Evolutionary conservation across 2,113 vertebrate species (phyloP).

Genomic region (Leucopsar rothschildi): DNA sequence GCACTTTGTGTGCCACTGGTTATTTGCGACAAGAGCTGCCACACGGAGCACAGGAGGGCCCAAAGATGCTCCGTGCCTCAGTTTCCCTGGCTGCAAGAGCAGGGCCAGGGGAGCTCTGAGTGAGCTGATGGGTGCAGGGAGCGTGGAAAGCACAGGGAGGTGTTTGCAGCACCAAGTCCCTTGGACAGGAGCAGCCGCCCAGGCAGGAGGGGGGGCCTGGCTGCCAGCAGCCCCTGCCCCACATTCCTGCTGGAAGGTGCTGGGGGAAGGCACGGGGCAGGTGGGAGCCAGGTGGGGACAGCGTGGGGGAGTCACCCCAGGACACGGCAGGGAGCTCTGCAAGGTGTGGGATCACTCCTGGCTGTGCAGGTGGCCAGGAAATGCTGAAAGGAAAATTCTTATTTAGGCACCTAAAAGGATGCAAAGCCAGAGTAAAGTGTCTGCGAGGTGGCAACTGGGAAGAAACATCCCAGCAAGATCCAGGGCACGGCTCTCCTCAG

Average conservation of each 20-base stretch:
- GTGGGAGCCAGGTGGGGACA: neutral
- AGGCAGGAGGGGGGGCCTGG: neutral
- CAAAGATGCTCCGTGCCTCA: neutral
- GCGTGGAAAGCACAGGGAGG: neutral
- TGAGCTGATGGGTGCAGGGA: neutral
- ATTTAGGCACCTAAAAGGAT: neutral
- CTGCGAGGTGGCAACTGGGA: neutral
- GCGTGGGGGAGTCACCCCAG: neutral
- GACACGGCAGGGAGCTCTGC: neutral
- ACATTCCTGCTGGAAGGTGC: neutral
- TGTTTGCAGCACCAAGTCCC: neutral
- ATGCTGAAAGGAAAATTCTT: fast-evolving
- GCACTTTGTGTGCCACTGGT: neutral
- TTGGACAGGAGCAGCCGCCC: neutral
- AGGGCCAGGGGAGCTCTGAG: fast-evolving
- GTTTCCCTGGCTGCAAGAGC: neutral
- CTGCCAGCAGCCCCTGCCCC: constrained; percentile 7
- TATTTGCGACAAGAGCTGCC: neutral
- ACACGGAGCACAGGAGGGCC: neutral
- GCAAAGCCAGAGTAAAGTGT: neutral
- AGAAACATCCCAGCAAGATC: neutral
- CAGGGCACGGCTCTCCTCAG: neutral
- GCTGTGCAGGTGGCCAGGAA: neutral
- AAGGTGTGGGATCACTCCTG: neutral
- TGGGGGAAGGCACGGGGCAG: neutral